Percentiles rank a stretch among this genome's conserved stretches.
Evolutionary conservation across 2,888 invertebrate genomes (phyloP).

Genomic region (Apotomis betuletana): DNA sequence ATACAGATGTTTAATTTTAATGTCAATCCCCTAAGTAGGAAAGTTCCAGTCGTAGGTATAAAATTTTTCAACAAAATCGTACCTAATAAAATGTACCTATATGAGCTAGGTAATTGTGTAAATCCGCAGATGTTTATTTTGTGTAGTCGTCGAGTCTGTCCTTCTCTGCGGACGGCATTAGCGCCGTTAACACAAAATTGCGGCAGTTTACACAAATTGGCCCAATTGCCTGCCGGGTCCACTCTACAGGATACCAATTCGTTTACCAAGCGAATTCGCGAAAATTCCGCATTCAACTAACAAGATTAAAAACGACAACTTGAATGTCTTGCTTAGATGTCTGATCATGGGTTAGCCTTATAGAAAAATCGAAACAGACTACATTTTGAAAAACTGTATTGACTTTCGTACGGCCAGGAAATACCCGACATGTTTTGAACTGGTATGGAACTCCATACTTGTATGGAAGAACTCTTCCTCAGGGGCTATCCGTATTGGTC

Average conservation of each 20-base stretch:
- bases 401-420: too few species aligned
- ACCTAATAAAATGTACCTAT: neutral
- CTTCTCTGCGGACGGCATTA: slow-evolving; percentile 31
- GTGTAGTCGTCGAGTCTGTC: slow-evolving; percentile 22
- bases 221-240: slow-evolving; percentile 60
- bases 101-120: neutral
- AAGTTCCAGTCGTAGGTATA: too few species aligned
- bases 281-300: slow-evolving; percentile 48
- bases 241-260: slow-evolving; percentile 63
- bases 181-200: slow-evolving; percentile 44
- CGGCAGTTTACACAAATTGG: slow-evolving; percentile 67
- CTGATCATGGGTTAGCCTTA: neutral
- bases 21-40: too few species aligned
- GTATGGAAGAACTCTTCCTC: too few species aligned
- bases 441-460: too few species aligned
- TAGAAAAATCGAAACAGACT: neutral
- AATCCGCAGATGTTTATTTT: slow-evolving; percentile 17
- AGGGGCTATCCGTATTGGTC: too few species aligned
- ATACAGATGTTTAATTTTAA: too few species aligned
- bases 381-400: too few species aligned
- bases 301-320: slow-evolving; percentile 31
- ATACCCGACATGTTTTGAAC: too few species aligned
- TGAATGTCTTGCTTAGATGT: slow-evolving; percentile 10
- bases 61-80: too few species aligned
- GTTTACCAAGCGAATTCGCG: slow-evolving; percentile 62